Conservation (phyloP, 2,113 vertebrate species). For the Boulengeromyrus knoepffleri region DNA sequence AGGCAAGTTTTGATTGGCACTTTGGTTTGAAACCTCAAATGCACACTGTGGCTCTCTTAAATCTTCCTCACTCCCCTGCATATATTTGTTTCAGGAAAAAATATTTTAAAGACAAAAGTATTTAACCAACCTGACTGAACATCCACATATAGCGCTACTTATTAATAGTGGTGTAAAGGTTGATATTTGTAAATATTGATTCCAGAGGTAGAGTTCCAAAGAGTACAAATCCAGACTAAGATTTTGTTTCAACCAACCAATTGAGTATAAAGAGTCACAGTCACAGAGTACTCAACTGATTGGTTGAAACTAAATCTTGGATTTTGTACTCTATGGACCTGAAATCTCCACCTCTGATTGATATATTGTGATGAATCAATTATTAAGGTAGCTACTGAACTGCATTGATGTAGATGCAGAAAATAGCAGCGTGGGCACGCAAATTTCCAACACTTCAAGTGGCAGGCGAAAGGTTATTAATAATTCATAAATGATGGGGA, state of each 20-base stretch:
- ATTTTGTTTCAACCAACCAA: too few relatives aligned
- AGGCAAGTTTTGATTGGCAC: conserved; percentile 38
- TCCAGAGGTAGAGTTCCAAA: too few relatives aligned
- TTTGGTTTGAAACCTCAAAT: conserved; percentile 11
- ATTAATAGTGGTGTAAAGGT: not conserved
- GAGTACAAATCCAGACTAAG: too few relatives aligned
- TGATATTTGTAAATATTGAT: too few relatives aligned
- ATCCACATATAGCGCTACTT: not conserved
- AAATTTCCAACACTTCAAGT: not conserved
- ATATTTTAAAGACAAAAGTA: not conserved
- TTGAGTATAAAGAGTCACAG: too few relatives aligned
- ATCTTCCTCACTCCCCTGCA: not conserved
- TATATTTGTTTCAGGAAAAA: not conserved
- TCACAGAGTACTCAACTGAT: too few relatives aligned
- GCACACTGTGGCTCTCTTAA: not conserved
- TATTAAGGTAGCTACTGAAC: not conserved
- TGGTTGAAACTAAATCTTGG: too few relatives aligned
- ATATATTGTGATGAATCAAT: not conserved
- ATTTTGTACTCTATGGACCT: too few relatives aligned
- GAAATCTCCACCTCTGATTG: too few relatives aligned
- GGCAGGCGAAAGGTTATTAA: not conserved
- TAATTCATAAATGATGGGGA: not conserved
- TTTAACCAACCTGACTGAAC: not conserved
- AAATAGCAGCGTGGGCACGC: not conserved
- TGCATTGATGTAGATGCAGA: not conserved